These are phyloP conservation scores for Branchinecta sandiegonensis DNA, from an alignment of 2,888 invertebrate genomes.

Conservation along the genomic window DNA sequence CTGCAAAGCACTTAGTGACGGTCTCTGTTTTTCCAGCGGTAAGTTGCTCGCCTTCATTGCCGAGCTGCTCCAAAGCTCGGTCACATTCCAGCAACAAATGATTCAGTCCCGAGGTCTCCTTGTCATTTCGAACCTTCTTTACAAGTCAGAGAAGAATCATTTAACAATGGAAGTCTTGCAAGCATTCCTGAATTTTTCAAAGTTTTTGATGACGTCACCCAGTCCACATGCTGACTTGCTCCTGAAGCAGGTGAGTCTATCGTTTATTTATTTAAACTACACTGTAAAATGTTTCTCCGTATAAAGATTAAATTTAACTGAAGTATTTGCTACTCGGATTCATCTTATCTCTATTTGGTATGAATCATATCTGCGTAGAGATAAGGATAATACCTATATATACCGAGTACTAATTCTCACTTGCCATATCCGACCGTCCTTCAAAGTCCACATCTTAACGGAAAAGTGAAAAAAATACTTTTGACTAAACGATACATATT, in stretches of 20 bases:
- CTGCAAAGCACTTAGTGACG: neutral
- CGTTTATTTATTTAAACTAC: too few species aligned
- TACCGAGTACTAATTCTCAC: too few species aligned
- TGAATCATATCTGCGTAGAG: too few species aligned
- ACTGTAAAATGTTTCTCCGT: too few species aligned
- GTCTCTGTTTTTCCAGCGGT: constrained; percentile 47
- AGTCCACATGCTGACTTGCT: constrained; percentile 82
- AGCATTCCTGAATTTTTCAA: constrained; percentile 76
- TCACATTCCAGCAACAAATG: constrained; percentile 98
- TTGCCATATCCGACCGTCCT: too few species aligned
- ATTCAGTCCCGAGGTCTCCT: constrained; percentile 96
- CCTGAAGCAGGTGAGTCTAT: constrained; percentile 61
- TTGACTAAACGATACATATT: too few species aligned
- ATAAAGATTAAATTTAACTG: too few species aligned
- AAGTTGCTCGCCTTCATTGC: constrained; percentile 93
- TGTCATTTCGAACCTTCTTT: constrained; percentile 92
- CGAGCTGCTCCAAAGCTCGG: constrained; percentile 88
- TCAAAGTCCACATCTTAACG: too few species aligned
- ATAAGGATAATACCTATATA: too few species aligned
- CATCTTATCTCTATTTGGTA: too few species aligned
- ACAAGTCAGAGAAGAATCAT: constrained; percentile 81
- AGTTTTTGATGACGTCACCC: constrained; percentile 81
- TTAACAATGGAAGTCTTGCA: constrained; percentile 84
- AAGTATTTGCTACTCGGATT: too few species aligned
- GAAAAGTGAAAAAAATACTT: too few species aligned